A percentile compares a stretch with the other conserved stretches of the same genome.
These are phyloP conservation scores for Lepus timidus DNA, from an alignment of 2,113 vertebrate genomes.

Conservation along the genomic window DNA sequence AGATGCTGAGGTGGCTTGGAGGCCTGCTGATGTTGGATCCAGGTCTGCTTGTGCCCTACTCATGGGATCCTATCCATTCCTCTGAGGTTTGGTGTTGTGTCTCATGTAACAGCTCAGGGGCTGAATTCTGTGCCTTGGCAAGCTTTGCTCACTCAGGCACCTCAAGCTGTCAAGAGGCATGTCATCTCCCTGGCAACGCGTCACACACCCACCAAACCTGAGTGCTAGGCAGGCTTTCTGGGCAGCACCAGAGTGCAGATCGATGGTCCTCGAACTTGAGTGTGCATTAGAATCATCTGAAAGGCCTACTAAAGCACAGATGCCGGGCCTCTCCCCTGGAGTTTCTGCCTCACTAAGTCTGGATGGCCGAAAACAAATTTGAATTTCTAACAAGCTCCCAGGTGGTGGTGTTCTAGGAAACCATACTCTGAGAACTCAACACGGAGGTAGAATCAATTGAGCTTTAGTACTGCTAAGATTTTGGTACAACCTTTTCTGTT, in stretches of 20 bases:
- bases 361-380: not conserved
- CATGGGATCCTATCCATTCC: not conserved
- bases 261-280: not conserved
- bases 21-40: not conserved
- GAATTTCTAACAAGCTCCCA: not conserved
- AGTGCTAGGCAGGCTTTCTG: not conserved
- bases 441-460: not conserved
- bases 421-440: not conserved
- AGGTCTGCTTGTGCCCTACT: not conserved
- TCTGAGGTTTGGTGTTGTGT: constrained; percentile 38
- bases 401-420: not conserved
- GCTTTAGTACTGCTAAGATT: not conserved
- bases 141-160: constrained; percentile 49
- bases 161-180: constrained; percentile 13
- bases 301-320: not conserved
- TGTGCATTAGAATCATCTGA: not conserved
- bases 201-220: not conserved
- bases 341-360: not conserved
- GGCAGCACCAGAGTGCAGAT: not conserved
- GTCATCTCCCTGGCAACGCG: not conserved
- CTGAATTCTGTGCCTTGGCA: constrained; percentile 39
- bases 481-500: not conserved
- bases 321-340: not conserved
- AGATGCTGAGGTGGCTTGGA: not conserved
- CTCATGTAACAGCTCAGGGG: constrained; percentile 46